phyloP scores from a whole-genome alignment of 1,140 invertebrate genomes.

The Lucilia sericata region DNA sequence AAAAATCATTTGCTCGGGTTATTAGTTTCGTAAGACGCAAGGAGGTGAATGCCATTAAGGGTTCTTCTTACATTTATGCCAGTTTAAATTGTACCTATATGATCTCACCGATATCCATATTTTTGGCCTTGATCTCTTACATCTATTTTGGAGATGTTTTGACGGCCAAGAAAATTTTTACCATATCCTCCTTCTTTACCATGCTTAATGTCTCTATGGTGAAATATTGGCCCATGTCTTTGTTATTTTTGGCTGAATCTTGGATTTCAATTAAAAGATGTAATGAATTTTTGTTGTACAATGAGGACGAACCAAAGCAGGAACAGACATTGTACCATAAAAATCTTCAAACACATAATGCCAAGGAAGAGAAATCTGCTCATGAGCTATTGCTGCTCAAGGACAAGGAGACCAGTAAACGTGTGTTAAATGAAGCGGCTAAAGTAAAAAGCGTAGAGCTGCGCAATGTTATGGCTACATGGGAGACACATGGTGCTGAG shows the following conservation, averaged over 20 bases:
- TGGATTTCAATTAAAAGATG: neutral
- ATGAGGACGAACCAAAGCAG: constrained; percentile 42
- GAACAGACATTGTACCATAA: constrained; percentile 53
- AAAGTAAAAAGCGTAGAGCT: neutral
- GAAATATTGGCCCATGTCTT: constrained; percentile 7
- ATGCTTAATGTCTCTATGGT: constrained; percentile 53
- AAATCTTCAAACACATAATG: constrained; percentile 51
- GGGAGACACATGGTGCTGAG: neutral
- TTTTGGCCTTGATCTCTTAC: constrained; percentile 74
- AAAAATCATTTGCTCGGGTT: constrained; percentile 77
- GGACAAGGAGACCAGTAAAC: neutral
- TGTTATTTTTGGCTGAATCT: constrained; percentile 19
- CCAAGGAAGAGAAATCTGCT: constrained; percentile 46
- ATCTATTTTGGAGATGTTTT: constrained; percentile 69
- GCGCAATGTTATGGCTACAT: neutral
- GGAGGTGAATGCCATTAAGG: constrained; percentile 69
- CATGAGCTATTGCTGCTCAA: neutral
- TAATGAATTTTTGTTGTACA: constrained; percentile 14
- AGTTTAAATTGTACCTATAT: constrained; percentile 66
- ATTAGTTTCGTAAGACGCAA: constrained; percentile 73
- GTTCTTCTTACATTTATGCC: constrained; percentile 70
- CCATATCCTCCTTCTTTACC: constrained; percentile 75
- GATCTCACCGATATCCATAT: constrained; percentile 73
- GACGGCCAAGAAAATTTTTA: constrained; percentile 75
- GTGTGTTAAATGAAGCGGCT: constrained; percentile 47